Conservation (phyloP, 2,888 invertebrate genomes). For the Zhuqinia jingwanae region DNA sequence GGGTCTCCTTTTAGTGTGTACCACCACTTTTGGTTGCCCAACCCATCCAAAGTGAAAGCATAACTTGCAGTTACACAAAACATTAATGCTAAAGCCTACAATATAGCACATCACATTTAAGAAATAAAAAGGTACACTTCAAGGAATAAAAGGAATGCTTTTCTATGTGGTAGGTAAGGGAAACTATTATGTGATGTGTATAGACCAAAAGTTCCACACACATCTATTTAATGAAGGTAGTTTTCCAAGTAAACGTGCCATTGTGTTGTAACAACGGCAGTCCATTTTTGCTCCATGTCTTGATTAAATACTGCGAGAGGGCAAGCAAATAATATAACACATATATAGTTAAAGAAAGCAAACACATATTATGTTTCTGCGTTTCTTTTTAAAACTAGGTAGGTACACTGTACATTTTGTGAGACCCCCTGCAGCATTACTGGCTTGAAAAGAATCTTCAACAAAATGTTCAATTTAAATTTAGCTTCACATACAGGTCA, state of each 20-base stretch:
- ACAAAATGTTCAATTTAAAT: too few species aligned
- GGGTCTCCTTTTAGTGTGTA: too few species aligned
- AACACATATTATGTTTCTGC: neutral
- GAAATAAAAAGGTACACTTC: too few species aligned
- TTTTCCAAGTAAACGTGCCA: slow-evolving; percentile 27
- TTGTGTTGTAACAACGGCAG: slow-evolving; percentile 4
- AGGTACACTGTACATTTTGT: too few species aligned
- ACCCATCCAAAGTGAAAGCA: slow-evolving; percentile 4
- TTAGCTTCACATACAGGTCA: too few species aligned
- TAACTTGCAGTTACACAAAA: neutral
- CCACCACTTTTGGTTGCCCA: too few species aligned
- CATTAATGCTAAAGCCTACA: neutral
- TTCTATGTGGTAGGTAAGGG: neutral
- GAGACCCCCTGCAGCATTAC: too few species aligned
- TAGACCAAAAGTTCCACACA: slow-evolving; percentile 14
- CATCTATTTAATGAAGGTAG: slow-evolving; percentile 17
- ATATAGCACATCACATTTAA: neutral
- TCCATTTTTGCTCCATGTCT: neutral
- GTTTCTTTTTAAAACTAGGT: too few species aligned
- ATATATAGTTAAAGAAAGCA: neutral
- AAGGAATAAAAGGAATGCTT: neutral
- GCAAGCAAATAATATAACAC: neutral
- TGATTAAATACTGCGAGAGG: slow-evolving; percentile 27
- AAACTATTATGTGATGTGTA: neutral
- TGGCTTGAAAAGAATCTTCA: too few species aligned